Conservation (phyloP, 1,140 invertebrate genomes). For the roundworm (Caenorhabditis elegans) region DNA sequence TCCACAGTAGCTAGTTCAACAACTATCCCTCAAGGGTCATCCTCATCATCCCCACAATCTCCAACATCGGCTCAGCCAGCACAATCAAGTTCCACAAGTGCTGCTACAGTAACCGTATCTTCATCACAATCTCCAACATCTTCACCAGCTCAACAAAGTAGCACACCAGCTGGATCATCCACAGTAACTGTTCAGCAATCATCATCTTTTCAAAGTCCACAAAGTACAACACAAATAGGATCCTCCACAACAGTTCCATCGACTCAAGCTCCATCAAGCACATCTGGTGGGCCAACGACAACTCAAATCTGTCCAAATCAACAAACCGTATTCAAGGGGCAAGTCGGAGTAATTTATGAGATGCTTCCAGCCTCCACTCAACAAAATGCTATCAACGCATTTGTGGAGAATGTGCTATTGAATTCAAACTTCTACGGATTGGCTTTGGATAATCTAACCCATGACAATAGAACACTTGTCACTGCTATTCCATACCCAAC, state of each 20-base stretch:
- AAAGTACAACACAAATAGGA: neutral
- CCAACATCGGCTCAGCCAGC: too few relatives aligned
- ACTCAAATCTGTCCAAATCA: neutral
- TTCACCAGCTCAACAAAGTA: neutral
- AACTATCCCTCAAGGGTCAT: too few relatives aligned
- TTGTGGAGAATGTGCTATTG: neutral
- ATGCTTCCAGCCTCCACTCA: neutral
- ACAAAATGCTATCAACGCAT: neutral
- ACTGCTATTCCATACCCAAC: constrained; percentile 1
- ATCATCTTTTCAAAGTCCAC: neutral
- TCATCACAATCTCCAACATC: too few relatives aligned
- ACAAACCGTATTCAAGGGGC: neutral
- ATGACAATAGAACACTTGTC: neutral
- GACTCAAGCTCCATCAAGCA: neutral
- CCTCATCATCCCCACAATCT: neutral
- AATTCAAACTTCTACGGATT: neutral
- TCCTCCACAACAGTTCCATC: neutral
- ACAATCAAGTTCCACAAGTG: too few relatives aligned
- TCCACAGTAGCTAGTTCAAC: too few relatives aligned
- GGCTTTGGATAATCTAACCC: neutral
- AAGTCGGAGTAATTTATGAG: neutral
- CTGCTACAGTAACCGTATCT: too few relatives aligned
- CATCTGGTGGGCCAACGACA: neutral
- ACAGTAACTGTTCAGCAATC: neutral
- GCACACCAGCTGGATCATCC: neutral